phyloP scores from a whole-genome alignment of 1,140 invertebrate genomes.

The Caligus rogercresseyi region DNA sequence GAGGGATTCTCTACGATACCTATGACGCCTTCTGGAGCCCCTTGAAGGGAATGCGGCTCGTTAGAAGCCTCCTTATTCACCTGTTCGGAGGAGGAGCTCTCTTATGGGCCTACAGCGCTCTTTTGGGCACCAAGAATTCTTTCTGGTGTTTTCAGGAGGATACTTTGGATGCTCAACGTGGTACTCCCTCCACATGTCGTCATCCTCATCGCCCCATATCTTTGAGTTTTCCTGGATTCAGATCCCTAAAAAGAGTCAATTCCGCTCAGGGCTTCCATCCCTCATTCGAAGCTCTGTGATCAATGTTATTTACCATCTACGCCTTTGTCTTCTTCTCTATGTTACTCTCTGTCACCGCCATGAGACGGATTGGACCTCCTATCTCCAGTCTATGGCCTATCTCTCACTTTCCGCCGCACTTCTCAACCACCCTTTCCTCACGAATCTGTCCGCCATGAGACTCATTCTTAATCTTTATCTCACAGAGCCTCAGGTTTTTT shows the following conservation, averaged over 20 bases:
- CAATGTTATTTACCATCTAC: background rate
- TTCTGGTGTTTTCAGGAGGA: background rate
- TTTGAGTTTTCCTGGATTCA: background rate
- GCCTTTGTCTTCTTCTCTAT: background rate
- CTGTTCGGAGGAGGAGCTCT: background rate
- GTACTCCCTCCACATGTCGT: background rate
- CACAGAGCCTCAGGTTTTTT: conserved; percentile 44
- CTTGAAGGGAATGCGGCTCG: background rate
- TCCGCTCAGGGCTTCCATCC: background rate
- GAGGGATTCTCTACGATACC: background rate
- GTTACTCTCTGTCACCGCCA: background rate
- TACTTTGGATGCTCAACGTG: background rate
- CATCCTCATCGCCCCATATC: background rate
- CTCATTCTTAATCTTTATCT: conserved; percentile 46
- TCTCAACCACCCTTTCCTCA: conserved; percentile 44
- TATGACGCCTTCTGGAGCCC: background rate
- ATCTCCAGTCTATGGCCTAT: background rate
- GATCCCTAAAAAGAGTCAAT: background rate
- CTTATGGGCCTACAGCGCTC: background rate
- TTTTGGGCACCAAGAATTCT: background rate
- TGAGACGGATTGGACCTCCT: background rate
- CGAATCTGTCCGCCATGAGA: conserved; percentile 46
- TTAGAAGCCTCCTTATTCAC: background rate
- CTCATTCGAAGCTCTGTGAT: background rate
- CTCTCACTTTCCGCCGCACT: conserved; percentile 38